Base-by-base conservation (phyloP, 2,113 vertebrate species). In the Muntiacus reevesi region DNA sequence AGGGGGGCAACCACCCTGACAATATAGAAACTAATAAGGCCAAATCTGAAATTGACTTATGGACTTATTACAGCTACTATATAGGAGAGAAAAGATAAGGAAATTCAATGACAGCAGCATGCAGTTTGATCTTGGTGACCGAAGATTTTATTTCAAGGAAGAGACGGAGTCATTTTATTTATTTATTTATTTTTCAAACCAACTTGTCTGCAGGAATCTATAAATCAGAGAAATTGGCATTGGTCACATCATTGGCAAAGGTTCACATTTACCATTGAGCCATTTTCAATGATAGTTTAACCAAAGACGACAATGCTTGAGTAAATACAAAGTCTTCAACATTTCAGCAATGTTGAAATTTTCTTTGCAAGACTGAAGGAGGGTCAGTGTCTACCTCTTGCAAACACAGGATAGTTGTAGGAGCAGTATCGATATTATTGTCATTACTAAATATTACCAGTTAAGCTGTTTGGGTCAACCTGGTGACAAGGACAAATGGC, bases 121-220 rank as follows among this genome's bases (percentile, higher is more conserved):
- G 12, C 23, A 64, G 67, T 64, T 95, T 96, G 45, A 16, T 67
- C 9, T 88, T 86, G 55, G 30, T 19, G 5, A 79, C 33, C 54
- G 43, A 78, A 47, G 16, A 95, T 79, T 94, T 94, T 71, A 91
- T 91, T 78, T 95, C 52, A 83, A 94, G 57, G 47, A 60, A 95
- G 23, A 95, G 89, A 79, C 76, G 4, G 55, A 79, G 21, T 57
- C 30, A 30, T 67, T 84, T 94, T 62, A 85, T 33, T 40, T 74
- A 23, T 25, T 52, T 52, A n/a, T 33, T 52, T 74, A 13, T 50
- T 25, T 55, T 54, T 5, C 25, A 4, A 4, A 91, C 11, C 19
- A 87, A 21, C 2, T 64, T 96, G 88, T 59, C 33, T 45, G 67
- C 8, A 88, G 87, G n/a, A 90, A 17, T 57, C 19, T 33, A n/a